Percentiles rank a stretch among this genome's conserved stretches.
Conservation (phyloP, 2,113 vertebrate species). For the Delphinapterus leucas region DNA sequence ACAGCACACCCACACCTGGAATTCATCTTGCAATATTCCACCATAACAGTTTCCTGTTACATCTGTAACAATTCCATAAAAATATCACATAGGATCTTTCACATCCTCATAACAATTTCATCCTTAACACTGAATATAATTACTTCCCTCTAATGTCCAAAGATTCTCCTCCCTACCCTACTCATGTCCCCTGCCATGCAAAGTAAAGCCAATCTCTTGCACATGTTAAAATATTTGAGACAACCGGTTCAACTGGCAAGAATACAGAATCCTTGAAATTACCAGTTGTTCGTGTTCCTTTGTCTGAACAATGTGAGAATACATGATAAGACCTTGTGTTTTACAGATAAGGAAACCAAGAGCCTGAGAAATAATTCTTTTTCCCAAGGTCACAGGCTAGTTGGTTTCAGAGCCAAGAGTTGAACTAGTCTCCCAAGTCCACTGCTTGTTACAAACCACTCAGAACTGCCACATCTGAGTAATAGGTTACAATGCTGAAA, state of each 20-base stretch:
- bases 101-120: background rate
- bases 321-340: background rate
- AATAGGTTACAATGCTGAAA: background rate
- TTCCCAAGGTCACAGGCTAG: background rate
- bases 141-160: background rate
- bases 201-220: background rate
- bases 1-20: background rate
- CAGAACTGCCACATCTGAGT: background rate
- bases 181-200: background rate
- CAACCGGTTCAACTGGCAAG: background rate
- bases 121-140: background rate
- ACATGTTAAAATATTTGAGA: background rate
- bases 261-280: background rate
- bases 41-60: background rate
- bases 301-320: background rate
- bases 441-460: background rate
- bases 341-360: background rate
- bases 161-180: background rate
- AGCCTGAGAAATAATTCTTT: background rate
- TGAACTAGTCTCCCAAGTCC: background rate
- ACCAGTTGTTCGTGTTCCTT: background rate
- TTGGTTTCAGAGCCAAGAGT: background rate
- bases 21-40: background rate
- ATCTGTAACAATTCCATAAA: background rate
- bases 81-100: background rate